Evolutionary conservation across 2,113 vertebrate species (phyloP), one percentile per base, ranked within the genome.

Genomic region (Periophthalmus modestus): DNA sequence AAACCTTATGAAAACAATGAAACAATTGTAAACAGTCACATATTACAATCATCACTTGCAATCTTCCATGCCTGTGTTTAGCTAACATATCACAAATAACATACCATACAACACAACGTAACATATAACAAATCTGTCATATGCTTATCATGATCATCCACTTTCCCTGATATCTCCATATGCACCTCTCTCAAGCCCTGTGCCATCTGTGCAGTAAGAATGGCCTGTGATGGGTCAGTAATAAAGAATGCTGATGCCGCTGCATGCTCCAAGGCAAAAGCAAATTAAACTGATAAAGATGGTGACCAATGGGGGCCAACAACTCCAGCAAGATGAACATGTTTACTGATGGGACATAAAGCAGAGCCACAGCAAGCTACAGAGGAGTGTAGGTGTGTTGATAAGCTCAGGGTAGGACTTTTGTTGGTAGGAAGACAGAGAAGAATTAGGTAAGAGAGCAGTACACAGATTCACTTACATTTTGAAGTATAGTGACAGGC

Each of bases 141-240:
- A 15, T 65, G 34, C 73, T 66, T 2, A 79, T 82, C 68, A 69
- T 36, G 68, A 73, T 81, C 72, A 69, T 47, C 66, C 36, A 21
- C 19, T n/a, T n/a, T n/a, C 54, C 19, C 18, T 18, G n/a, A 18
- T n/a, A 55, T 19, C 34, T 77, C 80, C 39, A 61, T 70, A 28
- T 28, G 3, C 28, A 28, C 28, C 62, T 33, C 69, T 70, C 81
- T 74, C 74, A 79, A 47, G 74, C 82, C 77, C 79, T 4, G n/a
- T n/a, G 58, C 85, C 89, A 89, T 87, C 87, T 89, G 81, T 71
- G 80, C 65, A 62, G 73, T 77, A 78, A 81, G 86, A 85, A 85
- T 68, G 77, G 76, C 80, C 15, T 82, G 59, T 43, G 39, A 43
- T 82, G 84, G 84, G 84, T 78, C 80, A 47, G 52, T 87, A 88